Conservation (phyloP, 2,113 vertebrate genomes). For the Platycercus adscitus region DNA sequence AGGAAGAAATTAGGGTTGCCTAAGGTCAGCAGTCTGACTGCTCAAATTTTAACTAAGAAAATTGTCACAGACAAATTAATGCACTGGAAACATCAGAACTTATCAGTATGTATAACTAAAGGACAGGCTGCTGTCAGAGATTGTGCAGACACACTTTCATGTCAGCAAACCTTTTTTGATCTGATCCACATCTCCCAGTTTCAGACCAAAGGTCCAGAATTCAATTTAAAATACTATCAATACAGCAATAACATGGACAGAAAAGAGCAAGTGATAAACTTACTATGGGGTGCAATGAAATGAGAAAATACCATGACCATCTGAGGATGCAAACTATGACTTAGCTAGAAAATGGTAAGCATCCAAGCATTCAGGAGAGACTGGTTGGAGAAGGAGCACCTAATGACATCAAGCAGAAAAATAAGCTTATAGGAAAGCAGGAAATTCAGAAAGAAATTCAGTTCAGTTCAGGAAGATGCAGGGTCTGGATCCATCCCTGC, state of each 20-base stretch:
- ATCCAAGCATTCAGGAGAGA: background rate
- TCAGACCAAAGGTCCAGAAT: slow-evolving; percentile 20
- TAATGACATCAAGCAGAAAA: background rate
- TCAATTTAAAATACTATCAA: slow-evolving; percentile 3
- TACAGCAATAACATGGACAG: background rate
- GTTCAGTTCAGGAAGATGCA: background rate
- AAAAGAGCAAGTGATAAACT: background rate
- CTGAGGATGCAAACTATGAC: background rate
- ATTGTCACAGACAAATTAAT: background rate
- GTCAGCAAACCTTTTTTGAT: background rate
- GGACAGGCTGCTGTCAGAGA: background rate
- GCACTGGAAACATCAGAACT: background rate
- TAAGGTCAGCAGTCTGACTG: background rate
- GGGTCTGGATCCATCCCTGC: background rate
- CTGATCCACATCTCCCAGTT: background rate
- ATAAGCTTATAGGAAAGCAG: background rate
- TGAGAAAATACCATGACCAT: background rate
- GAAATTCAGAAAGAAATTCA: background rate
- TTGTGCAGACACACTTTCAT: background rate
- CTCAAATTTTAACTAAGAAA: background rate
- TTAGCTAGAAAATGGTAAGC: background rate
- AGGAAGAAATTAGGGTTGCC: background rate
- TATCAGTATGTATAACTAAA: background rate
- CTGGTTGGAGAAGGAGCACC: background rate
- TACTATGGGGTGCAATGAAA: background rate